Base-by-base conservation (phyloP, 2,888 invertebrate genomes). In the Cheilosia grossa region DNA sequence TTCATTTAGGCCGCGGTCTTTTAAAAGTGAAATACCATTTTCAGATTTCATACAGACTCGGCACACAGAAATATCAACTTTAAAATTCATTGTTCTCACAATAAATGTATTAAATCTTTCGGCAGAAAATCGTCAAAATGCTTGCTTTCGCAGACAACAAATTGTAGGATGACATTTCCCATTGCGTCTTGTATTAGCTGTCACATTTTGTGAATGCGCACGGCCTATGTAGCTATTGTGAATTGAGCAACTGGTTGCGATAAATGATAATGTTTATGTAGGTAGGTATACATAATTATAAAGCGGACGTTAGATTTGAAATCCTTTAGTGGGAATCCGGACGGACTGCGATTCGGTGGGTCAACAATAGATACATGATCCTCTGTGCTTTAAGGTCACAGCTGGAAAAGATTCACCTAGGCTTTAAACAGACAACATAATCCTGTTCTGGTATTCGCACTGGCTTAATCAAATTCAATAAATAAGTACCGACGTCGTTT, bases 41-140 rank as follows among this genome's bases (percentile, higher is more conserved):
- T 89, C 89, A 3, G 89, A 87, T 86, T 89, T 89, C 88, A 90
- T 88, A 61, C 90, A 90, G 47, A 90, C 89, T 4, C 90, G 88
- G 53, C 90, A 90, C 42, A 90, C 88, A 74, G 88, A 89, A 53
- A 90, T 89, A 88, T 89, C 89, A 19, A 90, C 88, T 87, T 89
- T 87, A 51, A 89, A 88, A 88, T 88, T 89, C 90, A 90, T 90
- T 2, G 33, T 79, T 74, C 54, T 19, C 40, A 10, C 17, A 63
- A 40, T 4, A 51, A 61, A 72, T 27, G 56, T 19, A 7, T 15
- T 9, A 49, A 58, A 64, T 51, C 13, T 19, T 30, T 58, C 40
- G 6, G n/a, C 4, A 15, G 17, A 67, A 54, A 6, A 19, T 10
- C 19, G 15, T 47, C 24, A 19, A 61, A 49, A 53, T 30, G 59